Evolutionary conservation across 1,140 invertebrate species (phyloP).

Genomic region (Bombyx mori): ASM3026992v2 NC_085129.1:11688501-11689000

Average conservation of each 20-base stretch:
- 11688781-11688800: conserved; percentile 17
- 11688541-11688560: conserved; percentile 9
- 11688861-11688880: conserved; percentile 40
- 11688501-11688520: no score
- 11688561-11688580: conserved; percentile 29
- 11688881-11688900: conserved; percentile 45
- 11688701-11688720: conserved; percentile 63
- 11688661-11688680: conserved; percentile 70
- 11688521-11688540: no score
- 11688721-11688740: conserved; percentile 12
- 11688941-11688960: conserved; percentile 50
- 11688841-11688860: conserved; percentile 64
- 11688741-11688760: conserved; percentile 17
- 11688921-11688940: conserved; percentile 49
- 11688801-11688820: conserved; percentile 37
- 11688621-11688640: conserved; percentile 49
- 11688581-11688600: conserved; percentile 47
- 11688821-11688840: conserved; percentile 53
- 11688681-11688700: conserved; percentile 70
- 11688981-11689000: conserved; percentile 22
- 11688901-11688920: conserved; percentile 54
- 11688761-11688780: conserved; percentile 27
- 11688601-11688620: conserved; percentile 44
- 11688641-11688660: conserved; percentile 69
- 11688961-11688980: conserved; percentile 42